Conservation (phyloP, 2,113 vertebrate genomes). For the Aplodontia rufa region DNA sequence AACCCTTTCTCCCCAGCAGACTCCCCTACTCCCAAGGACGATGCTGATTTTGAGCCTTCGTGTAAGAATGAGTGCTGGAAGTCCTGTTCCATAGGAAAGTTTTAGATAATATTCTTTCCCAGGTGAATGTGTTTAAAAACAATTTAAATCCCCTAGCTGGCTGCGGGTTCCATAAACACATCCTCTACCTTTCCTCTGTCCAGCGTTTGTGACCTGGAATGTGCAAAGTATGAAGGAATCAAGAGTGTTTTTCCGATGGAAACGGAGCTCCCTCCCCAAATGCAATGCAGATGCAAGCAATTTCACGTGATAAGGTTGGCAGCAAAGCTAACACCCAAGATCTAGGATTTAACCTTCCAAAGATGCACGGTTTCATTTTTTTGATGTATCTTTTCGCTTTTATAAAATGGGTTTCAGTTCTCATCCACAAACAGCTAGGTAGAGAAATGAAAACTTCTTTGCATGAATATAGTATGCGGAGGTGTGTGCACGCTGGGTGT, state of each 20-base stretch:
- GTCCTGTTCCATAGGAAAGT: neutral
- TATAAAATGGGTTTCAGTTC: slow-evolving; percentile 57
- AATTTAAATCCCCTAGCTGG: neutral
- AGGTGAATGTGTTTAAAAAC: neutral
- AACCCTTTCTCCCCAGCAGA: neutral
- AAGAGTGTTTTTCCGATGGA: neutral
- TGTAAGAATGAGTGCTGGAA: neutral
- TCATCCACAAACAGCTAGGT: slow-evolving; percentile 59
- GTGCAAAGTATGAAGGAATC: neutral
- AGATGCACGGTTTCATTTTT: slow-evolving; percentile 43
- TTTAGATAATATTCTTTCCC: neutral
- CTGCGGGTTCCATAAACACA: neutral
- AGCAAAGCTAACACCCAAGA: neutral
- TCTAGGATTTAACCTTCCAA: slow-evolving; percentile 44
- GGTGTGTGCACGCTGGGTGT: slow-evolving; percentile 51
- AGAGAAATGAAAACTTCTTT: slow-evolving; percentile 73
- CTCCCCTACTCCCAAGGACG: neutral
- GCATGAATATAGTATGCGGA: slow-evolving; percentile 63
- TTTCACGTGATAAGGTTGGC: neutral
- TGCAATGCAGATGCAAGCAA: neutral
- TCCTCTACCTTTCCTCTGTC: neutral
- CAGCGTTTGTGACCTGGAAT: neutral
- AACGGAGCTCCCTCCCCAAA: neutral
- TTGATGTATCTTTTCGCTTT: slow-evolving; percentile 60
- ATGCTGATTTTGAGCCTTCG: neutral